Conservation (phyloP, 2,888 invertebrate genomes). For the Cheilosia pagana region DNA sequence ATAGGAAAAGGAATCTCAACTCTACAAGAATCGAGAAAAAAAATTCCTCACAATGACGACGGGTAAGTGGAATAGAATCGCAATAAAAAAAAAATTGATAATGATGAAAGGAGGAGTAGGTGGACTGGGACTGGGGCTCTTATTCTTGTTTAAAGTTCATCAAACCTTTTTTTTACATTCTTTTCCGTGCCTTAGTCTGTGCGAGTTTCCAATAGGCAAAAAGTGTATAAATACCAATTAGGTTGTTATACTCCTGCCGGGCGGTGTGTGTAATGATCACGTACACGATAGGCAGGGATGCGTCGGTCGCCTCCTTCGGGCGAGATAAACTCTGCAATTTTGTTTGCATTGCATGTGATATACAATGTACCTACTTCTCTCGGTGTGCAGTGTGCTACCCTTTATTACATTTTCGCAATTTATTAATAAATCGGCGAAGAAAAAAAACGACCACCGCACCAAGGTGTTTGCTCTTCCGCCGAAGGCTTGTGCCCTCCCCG, state of each 20-base stretch:
- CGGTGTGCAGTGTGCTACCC: slow-evolving; percentile 1
- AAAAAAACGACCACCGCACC: slow-evolving; percentile 4
- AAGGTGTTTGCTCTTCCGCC: slow-evolving; percentile 57
- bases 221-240: slow-evolving; percentile 46
- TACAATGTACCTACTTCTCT: not conserved
- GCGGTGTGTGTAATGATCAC: slow-evolving; percentile 9
- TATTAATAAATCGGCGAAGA: slow-evolving; percentile 27
- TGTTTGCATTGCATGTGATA: slow-evolving; percentile 23
- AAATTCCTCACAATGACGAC: slow-evolving; percentile 63
- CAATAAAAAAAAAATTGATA: slow-evolving; percentile 4
- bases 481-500: slow-evolving; percentile 33
- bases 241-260: slow-evolving; percentile 31
- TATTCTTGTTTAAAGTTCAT: slow-evolving; percentile 59
- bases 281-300: slow-evolving; percentile 29
- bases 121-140: slow-evolving; percentile 3
- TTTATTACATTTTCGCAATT: slow-evolving; percentile 28
- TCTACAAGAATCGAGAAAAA: slow-evolving; percentile 37
- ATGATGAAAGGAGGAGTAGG: too few relatives aligned
- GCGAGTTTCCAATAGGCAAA: slow-evolving; percentile 20
- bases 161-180: slow-evolving; percentile 48
- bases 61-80: slow-evolving; percentile 49
- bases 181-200: not conserved
- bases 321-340: slow-evolving; percentile 19
- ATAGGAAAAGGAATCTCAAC: slow-evolving; percentile 44
- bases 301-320: slow-evolving; percentile 9